Conservation (phyloP, 2,797 vertebrate species). For the Sebastes cheni region DNA sequence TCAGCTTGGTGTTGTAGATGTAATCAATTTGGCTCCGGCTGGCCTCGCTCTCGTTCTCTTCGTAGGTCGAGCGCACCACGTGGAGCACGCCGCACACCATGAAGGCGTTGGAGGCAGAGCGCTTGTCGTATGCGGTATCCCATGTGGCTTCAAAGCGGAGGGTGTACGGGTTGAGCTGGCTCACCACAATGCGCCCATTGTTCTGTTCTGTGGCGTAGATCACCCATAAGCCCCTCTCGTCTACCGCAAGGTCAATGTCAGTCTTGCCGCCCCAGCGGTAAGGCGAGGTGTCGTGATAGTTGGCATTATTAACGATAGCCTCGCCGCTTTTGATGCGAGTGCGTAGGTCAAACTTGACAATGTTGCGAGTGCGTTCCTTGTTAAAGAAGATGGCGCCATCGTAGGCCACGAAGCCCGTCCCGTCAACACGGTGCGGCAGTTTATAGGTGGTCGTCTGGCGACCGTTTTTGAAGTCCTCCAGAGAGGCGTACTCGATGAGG, state of each 20-base stretch:
- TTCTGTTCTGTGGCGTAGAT: conserved; percentile 99
- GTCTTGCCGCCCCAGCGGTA: conserved; percentile 99
- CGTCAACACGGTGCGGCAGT: conserved; percentile 96
- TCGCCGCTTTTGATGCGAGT: conserved; percentile 99
- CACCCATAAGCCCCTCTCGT: conserved; percentile 97
- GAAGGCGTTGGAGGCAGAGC: conserved; percentile 98
- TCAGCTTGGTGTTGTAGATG: conserved; percentile 94
- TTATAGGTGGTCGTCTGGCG: conserved; percentile 96
- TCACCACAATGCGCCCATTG: conserved; percentile 98
- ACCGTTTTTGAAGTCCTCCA: conserved; percentile 93
- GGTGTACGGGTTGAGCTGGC: conserved; percentile 98
- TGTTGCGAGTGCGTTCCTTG: conserved; percentile 97
- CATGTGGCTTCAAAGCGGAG: conserved; percentile 96
- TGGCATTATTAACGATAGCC: conserved; percentile 97
- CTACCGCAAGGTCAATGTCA: conserved; percentile 96
- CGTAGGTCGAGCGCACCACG: conserved; percentile 96
- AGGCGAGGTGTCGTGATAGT: conserved; percentile 98
- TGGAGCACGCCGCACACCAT: conserved; percentile 98
- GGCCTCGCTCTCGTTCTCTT: conserved; percentile 95
- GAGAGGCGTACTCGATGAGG: conserved; percentile 93
- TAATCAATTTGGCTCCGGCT: conserved; percentile 95
- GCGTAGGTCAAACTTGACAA: conserved; percentile 98
- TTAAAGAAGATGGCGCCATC: conserved; percentile 99
- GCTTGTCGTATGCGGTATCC: conserved; percentile 96
- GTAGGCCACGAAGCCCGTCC: conserved; percentile 97